Percentiles rank a stretch among this genome's conserved stretches.
phyloP scores from a whole-genome alignment of 2,797 vertebrate species.

The Anabacerthia variegaticeps region DNA sequence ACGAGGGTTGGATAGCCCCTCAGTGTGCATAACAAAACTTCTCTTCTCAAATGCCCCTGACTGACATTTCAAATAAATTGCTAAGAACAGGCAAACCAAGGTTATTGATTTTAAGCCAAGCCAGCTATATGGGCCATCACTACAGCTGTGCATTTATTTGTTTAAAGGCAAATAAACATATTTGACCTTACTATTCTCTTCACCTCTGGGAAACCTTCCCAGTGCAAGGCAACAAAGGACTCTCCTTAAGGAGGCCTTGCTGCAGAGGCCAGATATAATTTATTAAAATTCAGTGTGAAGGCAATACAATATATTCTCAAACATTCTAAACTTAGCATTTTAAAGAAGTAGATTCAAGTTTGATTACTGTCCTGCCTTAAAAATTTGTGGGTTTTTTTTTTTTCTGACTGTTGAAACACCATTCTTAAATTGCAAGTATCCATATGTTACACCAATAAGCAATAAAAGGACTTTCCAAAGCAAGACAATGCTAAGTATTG shows the following conservation, averaged over 20 bases:
- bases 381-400: accelerated
- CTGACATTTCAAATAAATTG: neutral
- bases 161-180: neutral
- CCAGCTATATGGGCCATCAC: neutral
- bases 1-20: neutral
- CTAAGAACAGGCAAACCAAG: neutral
- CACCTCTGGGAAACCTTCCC: neutral
- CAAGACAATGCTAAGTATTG: neutral
- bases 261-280: neutral
- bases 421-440: constrained; percentile 1
- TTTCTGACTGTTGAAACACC: neutral
- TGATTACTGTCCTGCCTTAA: neutral
- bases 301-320: neutral
- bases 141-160: neutral
- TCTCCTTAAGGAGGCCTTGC: neutral
- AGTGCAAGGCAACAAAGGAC: neutral
- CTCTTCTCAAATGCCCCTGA: neutral
- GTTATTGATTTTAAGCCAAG: neutral
- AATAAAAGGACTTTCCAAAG: constrained; percentile 38
- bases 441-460: constrained; percentile 36
- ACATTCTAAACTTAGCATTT: neutral
- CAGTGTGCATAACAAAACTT: neutral
- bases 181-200: neutral
- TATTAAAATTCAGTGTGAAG: neutral
- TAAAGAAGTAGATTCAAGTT: neutral